Evolutionary conservation across 2,888 invertebrate species (phyloP).

Genomic region (Tortrix viridana): DNA sequence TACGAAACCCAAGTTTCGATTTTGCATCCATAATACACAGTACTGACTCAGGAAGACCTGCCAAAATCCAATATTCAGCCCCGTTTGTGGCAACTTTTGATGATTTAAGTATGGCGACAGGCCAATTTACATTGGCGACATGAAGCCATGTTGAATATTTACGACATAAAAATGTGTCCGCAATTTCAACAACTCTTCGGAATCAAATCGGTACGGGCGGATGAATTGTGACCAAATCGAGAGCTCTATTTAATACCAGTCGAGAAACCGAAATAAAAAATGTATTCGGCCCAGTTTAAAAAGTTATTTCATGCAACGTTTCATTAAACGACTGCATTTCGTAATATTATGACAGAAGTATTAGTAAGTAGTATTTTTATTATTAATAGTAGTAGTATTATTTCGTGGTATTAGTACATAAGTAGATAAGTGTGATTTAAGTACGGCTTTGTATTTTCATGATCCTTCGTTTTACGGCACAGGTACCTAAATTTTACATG

Average conservation of each 20-base stretch:
- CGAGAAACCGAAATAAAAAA: neutral
- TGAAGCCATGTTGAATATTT: conserved; percentile 30
- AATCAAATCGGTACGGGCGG: conserved; percentile 6
- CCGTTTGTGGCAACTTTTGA: neutral
- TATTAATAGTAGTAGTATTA: too few relatives aligned
- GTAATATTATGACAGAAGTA: too few relatives aligned
- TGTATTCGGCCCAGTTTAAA: neutral
- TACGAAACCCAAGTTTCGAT: conserved; percentile 24
- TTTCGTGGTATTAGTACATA: too few relatives aligned
- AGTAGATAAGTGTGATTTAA: too few relatives aligned
- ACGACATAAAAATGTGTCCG: conserved; percentile 28
- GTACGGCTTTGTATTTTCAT: too few relatives aligned
- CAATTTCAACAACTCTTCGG: conserved; percentile 23
- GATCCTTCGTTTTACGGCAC: too few relatives aligned
- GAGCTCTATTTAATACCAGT: neutral
- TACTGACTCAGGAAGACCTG: conserved; percentile 12
- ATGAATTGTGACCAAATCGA: conserved; percentile 6
- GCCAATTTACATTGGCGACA: conserved; percentile 4
- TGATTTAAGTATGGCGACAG: neutral
- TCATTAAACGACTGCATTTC: too few relatives aligned
- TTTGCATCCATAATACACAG: conserved; percentile 23
- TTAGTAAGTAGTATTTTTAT: too few relatives aligned
- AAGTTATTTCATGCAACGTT: too few relatives aligned
- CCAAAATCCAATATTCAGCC: neutral
- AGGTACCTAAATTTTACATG: too few relatives aligned